Base-by-base conservation (phyloP, 2,888 invertebrate species). In the Tribolium freemani region DNA sequence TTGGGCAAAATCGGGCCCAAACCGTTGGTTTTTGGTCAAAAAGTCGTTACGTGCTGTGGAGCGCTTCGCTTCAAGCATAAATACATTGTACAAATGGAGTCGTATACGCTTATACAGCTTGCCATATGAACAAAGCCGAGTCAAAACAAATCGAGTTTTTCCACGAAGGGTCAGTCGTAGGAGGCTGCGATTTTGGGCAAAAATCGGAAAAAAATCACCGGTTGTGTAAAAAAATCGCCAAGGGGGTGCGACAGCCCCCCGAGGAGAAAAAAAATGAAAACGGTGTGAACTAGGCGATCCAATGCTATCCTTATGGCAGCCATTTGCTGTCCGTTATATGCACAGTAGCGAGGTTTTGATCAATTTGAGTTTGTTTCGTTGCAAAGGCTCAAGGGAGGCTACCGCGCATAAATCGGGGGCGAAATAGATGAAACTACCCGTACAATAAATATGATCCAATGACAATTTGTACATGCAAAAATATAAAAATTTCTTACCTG, bases 401-500 rank as follows among this genome's bases (percentile, higher is more conserved):
- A 9, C 58, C 58, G 48, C 5, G 13, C 72, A 71, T 11, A 54
- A 46, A 71, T 50, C 38, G 66, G 58, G 20, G 26, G 11, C 48
- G n/a, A 58, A 71, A 66, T 71, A 66, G 76, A 79, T 79, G 83
- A 79, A 82, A 78, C 83, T 83, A 81, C 78, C 78, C 77, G 79
- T 77, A 81, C 74, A 79, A 80, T 80, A 83, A 86, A 83, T 85
- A 84, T 85, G 82, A 84, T 81, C 84, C 83, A 87, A 84, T 89
- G 88, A 88, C 89, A 89, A 87, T 85, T 80, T 84, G 83, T 84
- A 84, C 82, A 83, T 85, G 84, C 83, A 84, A 86, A 88, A 88
- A 88, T 88, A 87, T 88, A 88, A 82, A 86, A 87, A 86, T 87
- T 88, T 88, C 89, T 90, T 89, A 90, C 90, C 90, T 89, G 87